These are phyloP conservation scores for Remorina albescens DNA, from an alignment of 2,797 vertebrate genomes.

Conservation along the genomic window DNA sequence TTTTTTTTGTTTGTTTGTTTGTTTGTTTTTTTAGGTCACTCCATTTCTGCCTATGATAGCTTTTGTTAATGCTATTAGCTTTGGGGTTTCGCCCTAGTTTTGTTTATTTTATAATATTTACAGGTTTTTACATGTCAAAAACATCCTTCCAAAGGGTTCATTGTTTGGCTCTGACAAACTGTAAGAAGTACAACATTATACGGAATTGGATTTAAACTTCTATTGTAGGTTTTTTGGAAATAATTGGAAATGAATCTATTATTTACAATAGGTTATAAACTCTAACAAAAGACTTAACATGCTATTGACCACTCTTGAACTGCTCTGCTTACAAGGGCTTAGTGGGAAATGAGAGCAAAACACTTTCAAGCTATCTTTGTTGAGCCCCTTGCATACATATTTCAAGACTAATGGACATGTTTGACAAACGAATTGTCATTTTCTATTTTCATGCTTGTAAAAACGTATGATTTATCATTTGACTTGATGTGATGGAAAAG, in stretches of 20 bases:
- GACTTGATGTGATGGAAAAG: neutral
- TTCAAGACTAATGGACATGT: neutral
- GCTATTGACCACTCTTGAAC: neutral
- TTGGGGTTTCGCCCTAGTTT: too few species aligned
- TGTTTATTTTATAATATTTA: too few species aligned
- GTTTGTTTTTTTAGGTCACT: too few species aligned
- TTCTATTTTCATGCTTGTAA: neutral
- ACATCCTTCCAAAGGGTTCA: too few species aligned
- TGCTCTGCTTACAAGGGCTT: neutral
- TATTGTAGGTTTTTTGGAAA: neutral
- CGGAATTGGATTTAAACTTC: neutral
- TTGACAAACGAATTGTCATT: slow-evolving; percentile 11
- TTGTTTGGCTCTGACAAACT: neutral
- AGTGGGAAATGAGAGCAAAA: neutral
- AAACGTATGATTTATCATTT: too few species aligned
- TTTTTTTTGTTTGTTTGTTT: too few species aligned
- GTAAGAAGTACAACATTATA: neutral
- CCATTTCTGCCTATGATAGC: too few species aligned
- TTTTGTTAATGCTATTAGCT: too few species aligned
- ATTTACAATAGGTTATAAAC: neutral
- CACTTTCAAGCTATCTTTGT: neutral
- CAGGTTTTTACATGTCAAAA: too few species aligned
- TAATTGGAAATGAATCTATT: neutral
- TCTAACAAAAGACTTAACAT: neutral
- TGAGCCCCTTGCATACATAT: neutral